A percentile compares a stretch with the other conserved stretches of the same genome.
phyloP scores from a whole-genome alignment of 2,113 vertebrate species.

The Leuciscus idus region DNA sequence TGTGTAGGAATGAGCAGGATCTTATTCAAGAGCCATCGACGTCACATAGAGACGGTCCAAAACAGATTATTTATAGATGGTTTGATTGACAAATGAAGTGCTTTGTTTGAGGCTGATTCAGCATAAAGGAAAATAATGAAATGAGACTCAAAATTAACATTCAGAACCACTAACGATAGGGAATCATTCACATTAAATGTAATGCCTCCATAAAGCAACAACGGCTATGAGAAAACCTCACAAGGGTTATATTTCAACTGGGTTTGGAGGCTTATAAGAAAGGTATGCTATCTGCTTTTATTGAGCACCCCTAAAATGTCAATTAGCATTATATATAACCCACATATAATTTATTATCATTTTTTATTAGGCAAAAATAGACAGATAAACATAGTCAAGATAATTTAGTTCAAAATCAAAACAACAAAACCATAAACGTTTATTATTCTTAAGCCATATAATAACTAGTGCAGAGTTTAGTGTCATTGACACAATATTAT shows the following conservation, averaged over 20 bases:
- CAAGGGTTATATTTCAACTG: background rate
- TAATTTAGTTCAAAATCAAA: no score
- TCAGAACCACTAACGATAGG: background rate
- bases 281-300: background rate
- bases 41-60: background rate
- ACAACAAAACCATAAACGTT: no score
- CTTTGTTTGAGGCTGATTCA: background rate
- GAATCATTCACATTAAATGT: background rate
- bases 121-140: background rate
- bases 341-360: background rate
- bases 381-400: no score
- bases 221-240: background rate
- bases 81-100: background rate
- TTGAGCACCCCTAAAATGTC: background rate
- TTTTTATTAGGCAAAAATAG: background rate
- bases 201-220: background rate
- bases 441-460: no score
- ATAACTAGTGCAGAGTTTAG: no score
- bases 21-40: background rate
- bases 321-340: background rate
- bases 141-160: background rate
- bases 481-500: no score
- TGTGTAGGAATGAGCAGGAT: background rate
- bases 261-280: background rate
- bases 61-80: background rate